Evolutionary conservation across 30 jellyfish, hydroid and myxozoan genomes (phyloP).

Genomic region (Pseudorhiza aurosa): DNA sequence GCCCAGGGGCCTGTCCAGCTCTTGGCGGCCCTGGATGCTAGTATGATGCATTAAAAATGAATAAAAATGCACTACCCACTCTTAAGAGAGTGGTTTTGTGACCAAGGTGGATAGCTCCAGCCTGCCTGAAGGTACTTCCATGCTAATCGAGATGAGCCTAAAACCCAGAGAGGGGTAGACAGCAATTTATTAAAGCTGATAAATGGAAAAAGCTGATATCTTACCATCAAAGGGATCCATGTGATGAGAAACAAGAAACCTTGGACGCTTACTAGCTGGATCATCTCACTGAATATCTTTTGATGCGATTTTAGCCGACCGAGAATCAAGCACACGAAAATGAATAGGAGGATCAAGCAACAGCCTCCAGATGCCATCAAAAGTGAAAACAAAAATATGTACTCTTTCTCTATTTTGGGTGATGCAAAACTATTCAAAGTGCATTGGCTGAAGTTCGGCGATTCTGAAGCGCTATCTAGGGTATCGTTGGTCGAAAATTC

Average conservation of each 20-base stretch:
- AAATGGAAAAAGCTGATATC: not conserved
- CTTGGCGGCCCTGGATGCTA: no score
- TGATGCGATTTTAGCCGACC: constrained; percentile 53
- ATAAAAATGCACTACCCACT: no score
- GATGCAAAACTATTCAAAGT: constrained; percentile 49
- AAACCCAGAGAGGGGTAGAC: no score
- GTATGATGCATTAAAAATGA: no score
- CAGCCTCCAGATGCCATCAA: constrained; percentile 76
- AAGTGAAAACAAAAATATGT: constrained; percentile 41
- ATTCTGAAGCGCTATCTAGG: not conserved
- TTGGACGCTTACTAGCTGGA: constrained; percentile 47
- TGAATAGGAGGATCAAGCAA: constrained; percentile 30
- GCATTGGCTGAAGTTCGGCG: constrained; percentile 3
- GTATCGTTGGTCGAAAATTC: not conserved
- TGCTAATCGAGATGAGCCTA: no score
- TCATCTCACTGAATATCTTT: constrained; percentile 42
- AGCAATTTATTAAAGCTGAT: no score
- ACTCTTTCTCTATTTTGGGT: constrained; percentile 58
- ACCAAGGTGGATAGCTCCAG: no score
- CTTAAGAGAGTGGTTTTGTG: no score
- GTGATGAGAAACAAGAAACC: constrained; percentile 60
- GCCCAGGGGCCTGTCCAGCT: no score
- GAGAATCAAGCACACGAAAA: constrained; percentile 9
- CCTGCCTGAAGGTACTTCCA: no score
- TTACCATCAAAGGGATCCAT: constrained; percentile 62